Percentiles rank a stretch among this genome's conserved stretches.
Evolutionary conservation across 2,113 vertebrate species (phyloP).

Genomic region (Bettongia penicillata): DNA sequence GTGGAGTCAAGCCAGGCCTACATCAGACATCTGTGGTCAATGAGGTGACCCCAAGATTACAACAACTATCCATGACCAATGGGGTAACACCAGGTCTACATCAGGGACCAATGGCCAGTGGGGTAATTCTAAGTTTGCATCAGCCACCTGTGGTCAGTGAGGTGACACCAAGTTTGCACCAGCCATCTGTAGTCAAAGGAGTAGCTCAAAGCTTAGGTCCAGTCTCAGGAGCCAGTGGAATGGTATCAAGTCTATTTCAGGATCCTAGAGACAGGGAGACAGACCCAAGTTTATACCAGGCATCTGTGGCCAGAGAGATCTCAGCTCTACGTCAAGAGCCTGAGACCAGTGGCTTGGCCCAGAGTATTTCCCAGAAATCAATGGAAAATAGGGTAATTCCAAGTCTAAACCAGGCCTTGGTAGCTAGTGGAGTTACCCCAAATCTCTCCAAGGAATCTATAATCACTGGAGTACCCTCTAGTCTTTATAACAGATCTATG

Average conservation of each 20-base stretch:
- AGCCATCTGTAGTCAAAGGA: fast-evolving
- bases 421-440: not conserved
- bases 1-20: fast-evolving
- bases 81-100: not conserved
- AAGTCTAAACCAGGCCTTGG: fast-evolving
- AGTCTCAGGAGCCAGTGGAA: fast-evolving
- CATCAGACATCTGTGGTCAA: not conserved
- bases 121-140: too few relatives aligned
- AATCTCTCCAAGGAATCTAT: not conserved
- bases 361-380: too few relatives aligned
- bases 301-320: not conserved
- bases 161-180: fast-evolving
- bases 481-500: not conserved
- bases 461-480: not conserved
- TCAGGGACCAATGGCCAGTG: not conserved
- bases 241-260: fast-evolving
- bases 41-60: slow-evolving; percentile 20
- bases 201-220: not conserved
- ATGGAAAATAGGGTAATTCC: not conserved
- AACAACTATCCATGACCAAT: not conserved
- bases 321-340: not conserved
- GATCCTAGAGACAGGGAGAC: not conserved
- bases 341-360: not conserved
- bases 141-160: fast-evolving
- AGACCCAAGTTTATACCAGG: not conserved